Conservation (phyloP, 2,888 invertebrate species). For the Artemia sp. region DNA sequence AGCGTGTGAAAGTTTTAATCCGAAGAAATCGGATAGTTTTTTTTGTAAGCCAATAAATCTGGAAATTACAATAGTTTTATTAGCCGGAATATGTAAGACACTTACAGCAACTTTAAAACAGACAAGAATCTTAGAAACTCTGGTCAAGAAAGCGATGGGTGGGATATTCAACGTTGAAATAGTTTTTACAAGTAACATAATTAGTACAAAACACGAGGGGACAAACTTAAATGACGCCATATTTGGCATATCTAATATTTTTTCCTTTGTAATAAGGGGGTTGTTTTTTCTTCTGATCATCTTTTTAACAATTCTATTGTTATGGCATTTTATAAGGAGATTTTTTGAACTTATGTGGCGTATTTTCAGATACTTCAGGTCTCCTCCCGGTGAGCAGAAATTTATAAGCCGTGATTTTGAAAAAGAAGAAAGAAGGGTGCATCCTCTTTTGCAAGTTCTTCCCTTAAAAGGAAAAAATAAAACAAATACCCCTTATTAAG, state of each 20-base stretch:
- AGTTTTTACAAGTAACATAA: not conserved
- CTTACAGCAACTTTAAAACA: not conserved
- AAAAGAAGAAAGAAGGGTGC: not conserved
- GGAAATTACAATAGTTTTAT: not conserved
- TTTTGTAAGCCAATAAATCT: too few relatives aligned
- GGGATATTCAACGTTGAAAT: not conserved
- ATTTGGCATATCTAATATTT: not conserved
- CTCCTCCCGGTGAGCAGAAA: too few relatives aligned
- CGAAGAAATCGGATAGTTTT: too few relatives aligned
- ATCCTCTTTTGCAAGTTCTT: too few relatives aligned
- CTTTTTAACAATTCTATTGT: too few relatives aligned
- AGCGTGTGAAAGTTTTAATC: too few relatives aligned
- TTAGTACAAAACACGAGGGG: not conserved
- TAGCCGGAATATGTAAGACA: not conserved
- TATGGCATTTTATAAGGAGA: too few relatives aligned
- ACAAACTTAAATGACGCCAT: not conserved
- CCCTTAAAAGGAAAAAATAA: too few relatives aligned
- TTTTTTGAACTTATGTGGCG: too few relatives aligned
- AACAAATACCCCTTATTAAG: too few relatives aligned
- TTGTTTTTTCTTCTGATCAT: not conserved
- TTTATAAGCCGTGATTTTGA: not conserved
- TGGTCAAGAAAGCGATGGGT: not conserved
- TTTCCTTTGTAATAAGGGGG: not conserved
- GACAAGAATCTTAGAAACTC: not conserved
- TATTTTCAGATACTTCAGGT: too few relatives aligned